Evolutionary conservation across 2,888 invertebrate species (phyloP).

Genomic region (Koerneria pararmatus): DNA sequence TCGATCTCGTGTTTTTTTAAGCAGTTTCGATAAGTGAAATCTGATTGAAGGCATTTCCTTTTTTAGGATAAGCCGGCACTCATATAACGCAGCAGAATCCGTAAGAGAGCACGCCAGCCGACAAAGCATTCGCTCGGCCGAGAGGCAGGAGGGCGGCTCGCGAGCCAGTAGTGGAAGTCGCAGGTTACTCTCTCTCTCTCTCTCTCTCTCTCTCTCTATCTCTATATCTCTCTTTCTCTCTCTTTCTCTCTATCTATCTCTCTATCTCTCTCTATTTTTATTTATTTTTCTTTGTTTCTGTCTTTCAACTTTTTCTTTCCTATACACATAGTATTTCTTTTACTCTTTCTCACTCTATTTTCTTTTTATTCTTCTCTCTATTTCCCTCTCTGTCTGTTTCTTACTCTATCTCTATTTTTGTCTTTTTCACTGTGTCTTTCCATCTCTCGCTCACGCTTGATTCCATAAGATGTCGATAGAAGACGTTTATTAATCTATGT

Average conservation of each 20-base stretch:
- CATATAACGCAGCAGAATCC: slow-evolving; percentile 13
- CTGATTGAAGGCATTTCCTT: too few relatives aligned
- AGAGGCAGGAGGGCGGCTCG: too few relatives aligned
- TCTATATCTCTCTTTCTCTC: too few relatives aligned
- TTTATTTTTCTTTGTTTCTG: background rate
- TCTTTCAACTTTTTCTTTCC: background rate
- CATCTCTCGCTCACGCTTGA: background rate
- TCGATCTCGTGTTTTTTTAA: too few relatives aligned
- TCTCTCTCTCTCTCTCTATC: too few relatives aligned
- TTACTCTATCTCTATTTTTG: background rate
- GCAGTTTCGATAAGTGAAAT: too few relatives aligned
- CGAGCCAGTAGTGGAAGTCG: too few relatives aligned
- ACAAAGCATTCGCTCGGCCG: too few relatives aligned
- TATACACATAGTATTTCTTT: background rate
- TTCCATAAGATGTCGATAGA: background rate
- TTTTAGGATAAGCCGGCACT: background rate
- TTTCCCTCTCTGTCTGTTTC: background rate
- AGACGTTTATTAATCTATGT: background rate
- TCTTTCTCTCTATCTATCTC: too few relatives aligned
- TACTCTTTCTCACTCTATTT: background rate
- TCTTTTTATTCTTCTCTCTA: background rate
- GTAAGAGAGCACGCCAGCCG: slow-evolving; percentile 19
- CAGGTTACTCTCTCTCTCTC: too few relatives aligned
- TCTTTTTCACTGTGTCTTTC: background rate
- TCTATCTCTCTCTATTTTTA: too few relatives aligned